Evolutionary conservation across 2,113 vertebrate species (phyloP).

Genomic region (Xenus cinereus): DNA sequence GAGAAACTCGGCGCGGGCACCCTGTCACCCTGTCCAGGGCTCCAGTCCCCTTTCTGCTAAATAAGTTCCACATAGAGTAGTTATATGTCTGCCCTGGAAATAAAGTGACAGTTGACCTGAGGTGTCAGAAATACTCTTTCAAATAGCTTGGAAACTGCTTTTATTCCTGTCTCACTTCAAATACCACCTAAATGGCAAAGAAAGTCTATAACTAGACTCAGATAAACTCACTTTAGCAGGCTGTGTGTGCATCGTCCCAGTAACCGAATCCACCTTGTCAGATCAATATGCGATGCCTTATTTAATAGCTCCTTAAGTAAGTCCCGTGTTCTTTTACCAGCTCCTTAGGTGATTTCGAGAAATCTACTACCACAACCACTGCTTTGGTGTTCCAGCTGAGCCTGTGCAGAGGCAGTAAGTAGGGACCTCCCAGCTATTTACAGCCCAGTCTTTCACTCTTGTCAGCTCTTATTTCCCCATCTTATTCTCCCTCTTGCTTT

Average conservation of each 20-base stretch:
- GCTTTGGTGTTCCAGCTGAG: not conserved
- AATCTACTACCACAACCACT: not conserved
- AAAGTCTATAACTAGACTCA: not conserved
- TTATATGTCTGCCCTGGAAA: slow-evolving; percentile 16
- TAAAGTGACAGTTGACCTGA: slow-evolving; percentile 39
- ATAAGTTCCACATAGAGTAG: not conserved
- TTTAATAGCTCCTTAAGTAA: slow-evolving; percentile 26
- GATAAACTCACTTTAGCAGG: not conserved
- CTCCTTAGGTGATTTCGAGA: not conserved
- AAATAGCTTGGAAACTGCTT: slow-evolving; percentile 1
- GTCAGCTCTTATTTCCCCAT: not conserved
- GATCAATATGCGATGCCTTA: not conserved
- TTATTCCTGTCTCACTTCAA: slow-evolving; percentile 36
- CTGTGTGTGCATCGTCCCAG: not conserved
- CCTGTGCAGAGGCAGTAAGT: not conserved
- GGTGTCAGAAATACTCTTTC: slow-evolving; percentile 23
- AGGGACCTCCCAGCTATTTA: not conserved
- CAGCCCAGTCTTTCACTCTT: not conserved
- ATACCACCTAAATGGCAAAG: slow-evolving; percentile 47
- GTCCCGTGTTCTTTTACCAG: not conserved
- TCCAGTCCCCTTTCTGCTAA: not conserved
- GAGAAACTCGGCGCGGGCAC: not conserved
- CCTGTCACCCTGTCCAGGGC: not conserved
- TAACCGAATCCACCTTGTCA: not conserved
- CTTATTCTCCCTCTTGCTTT: not conserved